phyloP scores from a whole-genome alignment of 2,888 invertebrate species.

The Meganola albula region DNA sequence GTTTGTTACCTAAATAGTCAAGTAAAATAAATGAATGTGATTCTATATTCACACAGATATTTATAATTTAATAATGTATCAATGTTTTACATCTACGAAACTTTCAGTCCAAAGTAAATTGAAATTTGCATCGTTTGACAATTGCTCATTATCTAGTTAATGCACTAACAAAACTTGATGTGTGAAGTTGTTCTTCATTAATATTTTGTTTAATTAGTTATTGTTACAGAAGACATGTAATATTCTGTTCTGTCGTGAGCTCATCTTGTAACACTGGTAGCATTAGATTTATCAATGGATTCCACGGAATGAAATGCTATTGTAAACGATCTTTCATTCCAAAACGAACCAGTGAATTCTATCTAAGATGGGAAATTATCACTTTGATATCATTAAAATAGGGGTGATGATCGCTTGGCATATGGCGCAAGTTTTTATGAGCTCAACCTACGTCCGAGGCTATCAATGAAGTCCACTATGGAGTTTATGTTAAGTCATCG shows the following conservation, averaged over 20 bases:
- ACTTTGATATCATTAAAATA: slow-evolving; percentile 37
- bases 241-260: slow-evolving; percentile 63
- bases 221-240: too few relatives aligned
- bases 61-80: too few relatives aligned
- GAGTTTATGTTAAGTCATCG: slow-evolving; percentile 76
- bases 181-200: too few relatives aligned
- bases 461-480: slow-evolving; percentile 76
- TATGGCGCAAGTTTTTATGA: slow-evolving; percentile 51
- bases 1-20: too few relatives aligned
- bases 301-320: slow-evolving; percentile 73
- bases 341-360: slow-evolving; percentile 52
- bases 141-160: too few relatives aligned
- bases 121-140: too few relatives aligned
- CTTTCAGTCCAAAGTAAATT: too few relatives aligned
- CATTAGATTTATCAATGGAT: slow-evolving; percentile 75
- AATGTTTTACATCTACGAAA: too few relatives aligned
- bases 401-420: slow-evolving; percentile 35
- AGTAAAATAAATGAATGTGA: too few relatives aligned
- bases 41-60: too few relatives aligned
- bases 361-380: slow-evolving; percentile 26
- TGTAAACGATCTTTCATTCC: slow-evolving; percentile 66
- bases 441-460: slow-evolving; percentile 66
- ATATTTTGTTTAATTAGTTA: too few relatives aligned
- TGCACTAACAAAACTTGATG: too few relatives aligned
- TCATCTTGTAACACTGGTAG: slow-evolving; percentile 73